phyloP scores from a whole-genome alignment of 2,888 invertebrate species.

The Drosophila phalerata region DNA sequence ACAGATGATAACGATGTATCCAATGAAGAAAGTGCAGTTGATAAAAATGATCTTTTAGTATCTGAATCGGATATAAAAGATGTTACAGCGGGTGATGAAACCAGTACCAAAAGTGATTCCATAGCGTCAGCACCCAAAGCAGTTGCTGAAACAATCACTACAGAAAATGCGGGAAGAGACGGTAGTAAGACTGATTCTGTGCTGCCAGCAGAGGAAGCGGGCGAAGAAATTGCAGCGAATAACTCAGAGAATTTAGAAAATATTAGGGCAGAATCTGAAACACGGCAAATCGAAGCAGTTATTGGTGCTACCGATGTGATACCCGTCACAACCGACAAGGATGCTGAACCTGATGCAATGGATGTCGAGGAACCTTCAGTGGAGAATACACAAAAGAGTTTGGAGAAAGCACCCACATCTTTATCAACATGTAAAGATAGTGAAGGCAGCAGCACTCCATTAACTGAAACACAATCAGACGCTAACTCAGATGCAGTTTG shows the following conservation, averaged over 20 bases:
- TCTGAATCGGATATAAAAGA: not conserved
- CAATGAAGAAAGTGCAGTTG: not conserved
- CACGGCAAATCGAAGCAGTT: not conserved
- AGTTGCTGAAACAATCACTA: not conserved
- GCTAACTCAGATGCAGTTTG: constrained; percentile 3
- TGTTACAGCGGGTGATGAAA: not conserved
- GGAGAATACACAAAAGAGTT: not conserved
- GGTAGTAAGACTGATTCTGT: constrained; percentile 18
- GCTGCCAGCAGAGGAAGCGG: constrained; percentile 1
- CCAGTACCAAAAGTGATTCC: constrained; percentile 5
- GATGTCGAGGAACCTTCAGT: not conserved
- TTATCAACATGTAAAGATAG: not conserved
- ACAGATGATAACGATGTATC: not conserved
- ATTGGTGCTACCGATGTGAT: not conserved
- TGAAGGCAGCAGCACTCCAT: not conserved
- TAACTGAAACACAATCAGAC: not conserved
- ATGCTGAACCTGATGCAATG: not conserved
- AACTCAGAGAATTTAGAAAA: not conserved
- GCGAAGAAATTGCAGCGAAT: constrained; percentile 1
- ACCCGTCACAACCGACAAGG: not conserved
- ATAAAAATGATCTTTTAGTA: not conserved
- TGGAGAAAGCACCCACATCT: not conserved
- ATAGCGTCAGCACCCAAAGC: not conserved
- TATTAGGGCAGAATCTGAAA: not conserved
- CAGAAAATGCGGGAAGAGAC: not conserved